Conservation (phyloP, 2,888 invertebrate species). For the Polyommatus icarus region DNA sequence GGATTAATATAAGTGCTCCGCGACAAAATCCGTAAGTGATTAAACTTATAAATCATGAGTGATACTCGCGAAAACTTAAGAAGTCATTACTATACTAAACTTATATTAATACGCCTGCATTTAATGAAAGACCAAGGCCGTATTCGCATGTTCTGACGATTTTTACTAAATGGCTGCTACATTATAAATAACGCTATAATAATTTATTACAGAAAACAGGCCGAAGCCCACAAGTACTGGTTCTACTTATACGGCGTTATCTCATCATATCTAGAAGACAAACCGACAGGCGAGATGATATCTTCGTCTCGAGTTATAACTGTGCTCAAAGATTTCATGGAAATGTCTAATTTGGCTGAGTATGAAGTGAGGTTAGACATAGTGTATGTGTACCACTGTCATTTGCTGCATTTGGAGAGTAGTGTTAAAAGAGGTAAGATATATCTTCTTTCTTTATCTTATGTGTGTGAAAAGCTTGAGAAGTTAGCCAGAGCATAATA, state of each 20-base stretch:
- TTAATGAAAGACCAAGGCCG: too few species aligned
- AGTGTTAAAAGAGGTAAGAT: constrained; percentile 52
- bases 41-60: too few species aligned
- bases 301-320: constrained; percentile 60
- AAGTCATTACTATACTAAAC: too few species aligned
- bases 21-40: too few species aligned
- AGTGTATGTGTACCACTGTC: constrained; percentile 90
- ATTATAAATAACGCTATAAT: neutral
- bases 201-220: constrained; percentile 76
- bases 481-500: too few species aligned
- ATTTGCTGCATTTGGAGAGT: constrained; percentile 82
- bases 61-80: too few species aligned
- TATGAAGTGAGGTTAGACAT: constrained; percentile 89
- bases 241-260: constrained; percentile 90
- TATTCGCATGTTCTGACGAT: too few species aligned
- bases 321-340: constrained; percentile 90
- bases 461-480: too few species aligned
- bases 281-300: constrained; percentile 47
- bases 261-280: constrained; percentile 76
- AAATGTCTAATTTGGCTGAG: constrained; percentile 90
- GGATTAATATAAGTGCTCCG: too few species aligned
- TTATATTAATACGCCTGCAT: too few species aligned
- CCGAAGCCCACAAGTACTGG: constrained; percentile 92
- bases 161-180: too few species aligned
- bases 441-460: constrained; percentile 11